A percentile compares a stretch with the other conserved stretches of the same genome.
Evolutionary conservation across 1,140 invertebrate species (phyloP).

Genomic region (Drosophila tani): DNA sequence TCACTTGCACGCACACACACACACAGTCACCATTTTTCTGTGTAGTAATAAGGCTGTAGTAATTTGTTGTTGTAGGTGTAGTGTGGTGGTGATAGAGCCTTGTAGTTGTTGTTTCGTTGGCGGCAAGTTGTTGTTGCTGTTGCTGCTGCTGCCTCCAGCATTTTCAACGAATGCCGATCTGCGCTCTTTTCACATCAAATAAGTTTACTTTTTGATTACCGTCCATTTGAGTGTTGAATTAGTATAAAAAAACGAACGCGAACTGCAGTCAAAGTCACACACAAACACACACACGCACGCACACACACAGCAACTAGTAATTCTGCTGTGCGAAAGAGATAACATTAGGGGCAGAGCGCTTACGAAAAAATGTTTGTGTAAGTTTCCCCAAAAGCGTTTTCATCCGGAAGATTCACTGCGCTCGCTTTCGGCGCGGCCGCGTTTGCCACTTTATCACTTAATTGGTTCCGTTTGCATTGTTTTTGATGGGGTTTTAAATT

Average conservation of each 20-base stretch:
- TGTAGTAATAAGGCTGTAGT: slow-evolving; percentile 43
- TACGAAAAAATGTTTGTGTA: slow-evolving; percentile 64
- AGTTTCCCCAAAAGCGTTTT: slow-evolving; percentile 57
- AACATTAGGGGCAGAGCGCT: slow-evolving; percentile 67
- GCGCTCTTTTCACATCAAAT: slow-evolving; percentile 38
- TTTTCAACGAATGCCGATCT: slow-evolving; percentile 33
- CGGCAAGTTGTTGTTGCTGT: slow-evolving; percentile 28
- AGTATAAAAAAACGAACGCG: slow-evolving; percentile 61
- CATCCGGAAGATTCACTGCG: slow-evolving; percentile 59
- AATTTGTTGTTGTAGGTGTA: slow-evolving; percentile 41
- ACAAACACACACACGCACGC: slow-evolving; percentile 47
- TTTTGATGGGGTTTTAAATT: slow-evolving; percentile 37
- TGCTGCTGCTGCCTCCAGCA: slow-evolving; percentile 17
- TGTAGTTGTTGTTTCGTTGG: slow-evolving; percentile 45
- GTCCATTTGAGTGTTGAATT: slow-evolving; percentile 26
- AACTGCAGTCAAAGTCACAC: slow-evolving; percentile 78
- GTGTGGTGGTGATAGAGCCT: slow-evolving; percentile 48
- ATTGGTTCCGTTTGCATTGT: slow-evolving; percentile 41
- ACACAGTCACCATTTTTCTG: slow-evolving; percentile 31
- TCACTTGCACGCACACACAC: slow-evolving; percentile 39
- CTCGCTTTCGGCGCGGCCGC: slow-evolving; percentile 37
- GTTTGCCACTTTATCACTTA: slow-evolving; percentile 32
- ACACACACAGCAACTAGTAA: slow-evolving; percentile 80
- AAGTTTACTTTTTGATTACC: slow-evolving; percentile 45
- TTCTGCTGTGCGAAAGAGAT: slow-evolving; percentile 66